A percentile compares a stretch with the other conserved stretches of the same genome.
These are phyloP conservation scores for Proterorhinus semilunaris DNA, from an alignment of 2,113 vertebrate species.

Conservation along the genomic window DNA sequence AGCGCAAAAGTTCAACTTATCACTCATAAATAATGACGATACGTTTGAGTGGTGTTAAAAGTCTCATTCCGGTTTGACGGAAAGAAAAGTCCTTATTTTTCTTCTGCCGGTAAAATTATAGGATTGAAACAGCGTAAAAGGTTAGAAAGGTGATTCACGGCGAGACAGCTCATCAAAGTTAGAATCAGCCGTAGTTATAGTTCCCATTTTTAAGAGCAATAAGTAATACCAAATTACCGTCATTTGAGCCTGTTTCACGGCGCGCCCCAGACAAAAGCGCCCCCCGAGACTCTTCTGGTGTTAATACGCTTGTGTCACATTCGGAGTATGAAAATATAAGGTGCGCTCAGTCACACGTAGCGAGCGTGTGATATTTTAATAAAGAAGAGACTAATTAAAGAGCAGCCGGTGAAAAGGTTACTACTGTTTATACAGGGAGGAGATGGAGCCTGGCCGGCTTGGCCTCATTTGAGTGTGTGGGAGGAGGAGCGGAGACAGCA, in stretches of 20 bases:
- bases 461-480: conserved; percentile 48
- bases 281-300: conserved; percentile 34
- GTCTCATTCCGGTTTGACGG: background rate
- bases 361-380: background rate
- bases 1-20: background rate
- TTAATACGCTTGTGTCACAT: conserved; percentile 52
- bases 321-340: conserved; percentile 19
- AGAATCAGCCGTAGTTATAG: conserved; percentile 41
- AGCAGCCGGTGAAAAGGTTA: conserved; percentile 29
- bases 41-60: background rate
- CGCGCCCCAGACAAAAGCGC: conserved; percentile 32
- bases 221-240: conserved; percentile 51
- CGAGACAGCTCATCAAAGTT: conserved; percentile 19
- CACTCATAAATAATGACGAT: background rate
- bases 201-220: conserved; percentile 37
- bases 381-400: conserved; percentile 10
- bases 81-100: background rate
- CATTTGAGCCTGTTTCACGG: conserved; percentile 34
- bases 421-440: conserved; percentile 55
- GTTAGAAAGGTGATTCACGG: conserved; percentile 6
- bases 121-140: conserved; percentile 14
- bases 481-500: conserved; percentile 47
- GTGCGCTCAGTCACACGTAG: conserved; percentile 7
- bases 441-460: conserved; percentile 49
- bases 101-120: conserved; percentile 20